Conservation (phyloP, 2,113 vertebrate genomes). For the Mus pahari region DNA sequence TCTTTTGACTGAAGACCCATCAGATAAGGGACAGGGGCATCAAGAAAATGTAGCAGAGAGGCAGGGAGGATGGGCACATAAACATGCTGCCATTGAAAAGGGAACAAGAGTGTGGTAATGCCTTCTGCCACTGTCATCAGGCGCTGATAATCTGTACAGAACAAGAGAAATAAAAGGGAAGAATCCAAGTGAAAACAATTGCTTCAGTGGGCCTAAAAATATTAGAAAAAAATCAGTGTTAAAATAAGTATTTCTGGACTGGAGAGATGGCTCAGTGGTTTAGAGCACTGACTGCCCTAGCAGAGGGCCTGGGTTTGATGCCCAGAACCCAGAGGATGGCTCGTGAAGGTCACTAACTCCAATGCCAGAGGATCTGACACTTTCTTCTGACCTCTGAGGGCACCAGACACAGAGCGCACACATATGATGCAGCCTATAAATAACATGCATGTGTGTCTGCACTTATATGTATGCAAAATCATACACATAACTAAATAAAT, state of each 20-base stretch:
- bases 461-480: background rate
- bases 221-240: background rate
- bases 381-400: background rate
- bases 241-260: background rate
- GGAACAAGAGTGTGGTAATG: constrained; percentile 95
- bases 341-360: background rate
- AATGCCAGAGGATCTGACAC: background rate
- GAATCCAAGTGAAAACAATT: constrained; percentile 63
- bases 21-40: constrained; percentile 97
- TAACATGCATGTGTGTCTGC: no score
- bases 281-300: background rate
- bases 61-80: constrained; percentile 97
- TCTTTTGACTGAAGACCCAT: constrained; percentile 97
- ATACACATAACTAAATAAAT: background rate
- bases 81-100: constrained; percentile 98
- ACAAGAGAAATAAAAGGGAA: constrained; percentile 57
- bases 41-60: constrained; percentile 96
- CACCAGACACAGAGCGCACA: background rate
- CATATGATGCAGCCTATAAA: background rate
- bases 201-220: constrained; percentile 26
- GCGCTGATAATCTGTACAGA: constrained; percentile 93
- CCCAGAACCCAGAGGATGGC: background rate
- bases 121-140: constrained; percentile 97
- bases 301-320: background rate
- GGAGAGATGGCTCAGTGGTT: background rate